Base-by-base conservation (phyloP, 2,888 invertebrate species). In the Leptogaster cylindrica region DNA sequence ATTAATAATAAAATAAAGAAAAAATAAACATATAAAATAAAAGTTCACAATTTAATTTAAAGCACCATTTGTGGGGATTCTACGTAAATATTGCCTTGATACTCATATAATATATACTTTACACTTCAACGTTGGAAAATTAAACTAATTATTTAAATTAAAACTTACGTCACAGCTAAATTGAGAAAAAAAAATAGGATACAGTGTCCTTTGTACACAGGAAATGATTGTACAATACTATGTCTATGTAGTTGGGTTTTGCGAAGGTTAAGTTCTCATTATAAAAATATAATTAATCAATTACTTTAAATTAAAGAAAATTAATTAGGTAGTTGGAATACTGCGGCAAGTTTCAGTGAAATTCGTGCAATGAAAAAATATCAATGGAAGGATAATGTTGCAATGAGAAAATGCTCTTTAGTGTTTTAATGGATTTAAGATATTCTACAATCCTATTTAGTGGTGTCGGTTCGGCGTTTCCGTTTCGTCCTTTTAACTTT, bases 401-500 rank as follows among this genome's bases (percentile, higher is more conserved):
- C n/a, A n/a, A n/a, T n/a, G n/a, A n/a, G n/a, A n/a, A n/a, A n/a
- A n/a, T n/a, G n/a, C n/a, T n/a, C n/a, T n/a, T n/a, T n/a, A n/a
- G n/a, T n/a, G n/a, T n/a, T n/a, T n/a, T n/a, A n/a, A 20, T 8
- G 18, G 8, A 5, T 20, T 2, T 14, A 6, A 20, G 6, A 16
- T 2, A 46, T 20, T 12, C 8, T 2, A 7, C 20, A 14, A 39
- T 33, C 46, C 48, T 65, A 61, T 20, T 28, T 48, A 10, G 51
- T 68, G 58, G 66, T 63, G 63, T 68, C 70, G 39, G 51, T 68
- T 52, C 64, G 68, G 61, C 70, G 68, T 70, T 67, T 70, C 25
- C 67, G 68, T 61, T 69, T 71, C 12, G 66, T 61, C 5, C 70
- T 63, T 28, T 65, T 66, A 7, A 65, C 50, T 46, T 68, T 68